These are phyloP conservation scores for Chrysemys picta DNA, from an alignment of 2,113 vertebrate genomes.

Conservation along the genomic window DNA sequence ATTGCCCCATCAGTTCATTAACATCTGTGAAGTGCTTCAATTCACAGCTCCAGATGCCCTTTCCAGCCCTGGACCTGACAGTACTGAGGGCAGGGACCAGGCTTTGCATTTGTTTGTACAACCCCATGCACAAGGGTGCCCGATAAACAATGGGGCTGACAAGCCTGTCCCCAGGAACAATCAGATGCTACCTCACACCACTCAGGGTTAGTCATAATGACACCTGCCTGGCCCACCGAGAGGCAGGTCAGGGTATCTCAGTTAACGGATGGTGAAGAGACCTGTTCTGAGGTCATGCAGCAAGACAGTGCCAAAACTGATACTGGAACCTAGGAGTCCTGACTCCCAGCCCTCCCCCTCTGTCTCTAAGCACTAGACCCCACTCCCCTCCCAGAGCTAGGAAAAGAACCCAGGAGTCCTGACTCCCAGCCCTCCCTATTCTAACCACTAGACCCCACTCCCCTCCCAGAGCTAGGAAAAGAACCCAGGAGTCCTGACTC, in stretches of 20 bases:
- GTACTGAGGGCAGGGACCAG: background rate
- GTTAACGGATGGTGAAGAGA: background rate
- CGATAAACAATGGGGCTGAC: background rate
- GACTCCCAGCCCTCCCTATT: background rate
- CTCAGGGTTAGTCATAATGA: too few species aligned
- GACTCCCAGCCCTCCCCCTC: background rate
- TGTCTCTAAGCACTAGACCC: background rate
- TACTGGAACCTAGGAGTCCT: background rate
- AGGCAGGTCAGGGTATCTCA: too few species aligned
- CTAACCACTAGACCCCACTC: background rate
- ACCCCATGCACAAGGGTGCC: background rate
- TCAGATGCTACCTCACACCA: background rate
- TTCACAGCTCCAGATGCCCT: background rate
- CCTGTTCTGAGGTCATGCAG: background rate
- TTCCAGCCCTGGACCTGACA: too few species aligned
- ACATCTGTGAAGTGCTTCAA: background rate
- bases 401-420: background rate
- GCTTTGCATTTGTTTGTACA: background rate
- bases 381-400: background rate
- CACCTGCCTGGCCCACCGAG: too few species aligned
- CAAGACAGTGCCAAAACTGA: too few species aligned
- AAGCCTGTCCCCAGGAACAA: background rate
- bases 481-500: background rate
- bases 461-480: background rate
- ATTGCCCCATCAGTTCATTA: background rate